Base-by-base conservation (phyloP, 1,140 invertebrate species). In the Drosophila simulans region DNA sequence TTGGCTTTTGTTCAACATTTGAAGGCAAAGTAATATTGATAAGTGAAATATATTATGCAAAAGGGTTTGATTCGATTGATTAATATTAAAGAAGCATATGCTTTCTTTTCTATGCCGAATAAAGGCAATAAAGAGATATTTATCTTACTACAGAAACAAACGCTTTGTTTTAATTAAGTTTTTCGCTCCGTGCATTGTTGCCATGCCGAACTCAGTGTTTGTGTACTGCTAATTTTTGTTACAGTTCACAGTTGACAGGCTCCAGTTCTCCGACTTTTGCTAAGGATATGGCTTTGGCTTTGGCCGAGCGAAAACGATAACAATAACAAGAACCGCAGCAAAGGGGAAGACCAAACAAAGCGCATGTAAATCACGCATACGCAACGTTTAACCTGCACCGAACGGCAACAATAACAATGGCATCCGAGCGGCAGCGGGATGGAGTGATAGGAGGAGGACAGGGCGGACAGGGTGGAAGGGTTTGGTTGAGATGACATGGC, bases 351-450 rank as follows among this genome's bases (percentile, higher is more conserved):
- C 70, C 80, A 86, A 86, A 86, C 83, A 86, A 82, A 68, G 73
- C 65, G 59, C 79, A 86, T 86, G 83, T 65, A 86, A 86, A 86
- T 86, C 83, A 86, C 79, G 79, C 75, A 86, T 88, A 79, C 82
- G 82, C 82, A 86, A 77, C 83, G 83, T 79, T 79, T 72, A 73
- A 86, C 78, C 74, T 76, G 82, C 83, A 54, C 60, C 42, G 46
- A 76, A 66, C 54, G 72, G 51, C 72, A 76, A 86, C 83, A 79
- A 82, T 62, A 82, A 88, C 82, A 86, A 76, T 66, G 57, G 34
- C 7, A 22, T 13, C 34, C 5, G 10, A 20, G 11, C 5, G n/a
- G 40, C 11, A 22, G 12, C 17, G 35, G 27, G 39, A 25, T 13
- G 12, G 4, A 13, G 51, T 0, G 17, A 20, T 10, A 34, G 0